Percentiles rank a stretch among this genome's conserved stretches.
Evolutionary conservation across 2,888 invertebrate species (phyloP).

Genomic region (Campoletis raptor): DNA sequence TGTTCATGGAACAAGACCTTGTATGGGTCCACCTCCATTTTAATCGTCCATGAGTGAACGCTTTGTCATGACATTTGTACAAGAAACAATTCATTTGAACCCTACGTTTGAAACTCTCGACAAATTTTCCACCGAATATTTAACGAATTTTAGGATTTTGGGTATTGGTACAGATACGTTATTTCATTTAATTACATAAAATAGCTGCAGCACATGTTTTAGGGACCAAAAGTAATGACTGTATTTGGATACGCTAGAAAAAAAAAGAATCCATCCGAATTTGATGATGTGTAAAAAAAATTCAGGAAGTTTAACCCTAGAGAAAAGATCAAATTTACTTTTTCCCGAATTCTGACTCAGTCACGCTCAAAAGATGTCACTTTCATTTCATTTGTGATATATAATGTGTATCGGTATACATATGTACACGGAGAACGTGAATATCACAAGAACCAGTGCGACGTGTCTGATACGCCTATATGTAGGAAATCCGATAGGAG

Average conservation of each 20-base stretch:
- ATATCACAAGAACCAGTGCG: constrained; percentile 41
- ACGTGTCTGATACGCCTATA: constrained; percentile 48
- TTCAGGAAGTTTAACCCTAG: neutral
- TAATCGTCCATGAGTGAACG: neutral
- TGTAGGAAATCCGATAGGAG: constrained; percentile 56
- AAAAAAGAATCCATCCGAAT: neutral
- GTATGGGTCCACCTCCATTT: neutral
- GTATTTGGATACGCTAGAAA: neutral
- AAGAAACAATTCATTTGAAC: neutral
- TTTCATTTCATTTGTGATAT: neutral
- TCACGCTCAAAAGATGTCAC: neutral
- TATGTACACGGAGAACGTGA: neutral
- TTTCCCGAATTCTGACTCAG: neutral
- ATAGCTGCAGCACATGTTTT: neutral
- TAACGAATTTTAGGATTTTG: neutral
- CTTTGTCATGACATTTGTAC: neutral
- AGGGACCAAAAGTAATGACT: neutral
- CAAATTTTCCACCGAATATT: neutral
- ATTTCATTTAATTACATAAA: neutral
- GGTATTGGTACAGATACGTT: neutral
- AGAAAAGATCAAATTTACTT: neutral
- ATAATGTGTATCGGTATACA: neutral
- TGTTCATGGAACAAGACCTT: neutral
- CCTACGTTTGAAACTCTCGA: neutral
- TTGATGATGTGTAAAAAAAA: neutral